These are phyloP conservation scores for Drosophila lacertosa DNA, from an alignment of 1,140 invertebrate genomes.

Conservation along the genomic window DNA sequence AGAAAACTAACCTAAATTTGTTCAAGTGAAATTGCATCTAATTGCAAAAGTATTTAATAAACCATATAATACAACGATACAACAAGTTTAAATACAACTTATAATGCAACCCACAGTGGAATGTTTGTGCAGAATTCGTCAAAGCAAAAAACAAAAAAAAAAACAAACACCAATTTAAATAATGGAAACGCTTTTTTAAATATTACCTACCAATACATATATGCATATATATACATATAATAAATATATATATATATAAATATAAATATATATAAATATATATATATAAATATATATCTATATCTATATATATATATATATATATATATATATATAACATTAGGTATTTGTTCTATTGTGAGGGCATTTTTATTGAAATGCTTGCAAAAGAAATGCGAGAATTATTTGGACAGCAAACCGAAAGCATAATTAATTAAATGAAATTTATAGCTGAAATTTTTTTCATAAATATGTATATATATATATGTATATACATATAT, in stretches of 20 bases:
- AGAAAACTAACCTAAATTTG: constrained; percentile 17
- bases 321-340: constrained; percentile 28
- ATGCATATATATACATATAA: constrained; percentile 20
- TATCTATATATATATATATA: constrained; percentile 22
- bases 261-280: constrained; percentile 18
- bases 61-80: constrained; percentile 7
- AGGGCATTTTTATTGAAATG: constrained; percentile 77
- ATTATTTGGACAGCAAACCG: constrained; percentile 13
- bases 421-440: constrained; percentile 40
- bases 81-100: constrained; percentile 16
- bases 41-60: constrained; percentile 48
- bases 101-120: constrained; percentile 43
- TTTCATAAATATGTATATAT: constrained; percentile 10
- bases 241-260: constrained; percentile 21
- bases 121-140: constrained; percentile 37
- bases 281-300: constrained; percentile 20
- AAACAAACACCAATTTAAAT: constrained; percentile 65
- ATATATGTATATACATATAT: constrained; percentile 18
- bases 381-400: constrained; percentile 48
- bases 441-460: constrained; percentile 51
- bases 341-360: constrained; percentile 59
- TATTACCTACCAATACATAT: constrained; percentile 19
- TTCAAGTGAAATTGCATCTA: constrained; percentile 59
- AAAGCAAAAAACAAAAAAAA: constrained; percentile 26
- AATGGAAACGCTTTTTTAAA: constrained; percentile 53